Conservation (phyloP, 2,797 vertebrate genomes). For the Coracias cyanogaster region DNA sequence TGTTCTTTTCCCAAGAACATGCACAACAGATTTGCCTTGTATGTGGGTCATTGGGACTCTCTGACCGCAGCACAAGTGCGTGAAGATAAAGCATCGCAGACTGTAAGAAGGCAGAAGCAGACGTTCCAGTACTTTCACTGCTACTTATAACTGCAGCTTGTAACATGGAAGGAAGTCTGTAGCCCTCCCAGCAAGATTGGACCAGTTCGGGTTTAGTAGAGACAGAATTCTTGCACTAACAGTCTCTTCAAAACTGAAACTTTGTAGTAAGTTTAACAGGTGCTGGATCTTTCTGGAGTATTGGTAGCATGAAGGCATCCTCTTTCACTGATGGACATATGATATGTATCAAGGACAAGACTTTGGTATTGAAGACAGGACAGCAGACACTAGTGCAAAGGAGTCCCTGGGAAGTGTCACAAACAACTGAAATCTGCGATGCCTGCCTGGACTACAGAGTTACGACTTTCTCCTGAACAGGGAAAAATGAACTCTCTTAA, state of each 20-base stretch:
- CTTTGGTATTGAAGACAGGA: background rate
- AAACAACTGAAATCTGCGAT: background rate
- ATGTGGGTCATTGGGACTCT: background rate
- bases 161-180: background rate
- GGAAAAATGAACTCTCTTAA: background rate
- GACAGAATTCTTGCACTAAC: background rate
- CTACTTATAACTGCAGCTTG: background rate
- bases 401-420: background rate
- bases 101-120: background rate
- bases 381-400: background rate
- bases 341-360: background rate
- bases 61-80: background rate
- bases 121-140: background rate
- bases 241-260: background rate
- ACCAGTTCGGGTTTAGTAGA: background rate
- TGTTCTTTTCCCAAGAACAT: background rate
- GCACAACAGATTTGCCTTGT: background rate
- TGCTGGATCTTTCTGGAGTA: background rate
- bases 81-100: background rate
- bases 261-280: background rate
- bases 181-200: background rate
- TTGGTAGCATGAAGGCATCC: background rate
- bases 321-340: background rate
- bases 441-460: background rate
- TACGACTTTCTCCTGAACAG: background rate